Conservation (phyloP, 2,113 vertebrate species). For the Forbesichthys agassizii region DNA sequence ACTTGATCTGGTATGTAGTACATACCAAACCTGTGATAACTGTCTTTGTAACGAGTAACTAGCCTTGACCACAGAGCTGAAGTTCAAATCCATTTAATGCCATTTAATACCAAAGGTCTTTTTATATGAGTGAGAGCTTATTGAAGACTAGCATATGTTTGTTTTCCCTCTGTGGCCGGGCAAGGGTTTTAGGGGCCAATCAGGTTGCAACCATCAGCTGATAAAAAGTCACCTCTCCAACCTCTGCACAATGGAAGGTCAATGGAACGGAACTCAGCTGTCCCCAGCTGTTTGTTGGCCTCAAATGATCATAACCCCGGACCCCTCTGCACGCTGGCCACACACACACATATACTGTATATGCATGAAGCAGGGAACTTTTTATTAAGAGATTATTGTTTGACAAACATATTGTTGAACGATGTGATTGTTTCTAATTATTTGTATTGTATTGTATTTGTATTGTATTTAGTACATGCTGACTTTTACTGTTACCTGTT, state of each 20-base stretch:
- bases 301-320: constrained; percentile 44
- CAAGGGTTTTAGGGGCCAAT: constrained; percentile 44
- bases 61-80: constrained; percentile 43
- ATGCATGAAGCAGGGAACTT: too few species aligned
- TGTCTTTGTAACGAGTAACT: constrained; percentile 21
- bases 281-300: constrained; percentile 35
- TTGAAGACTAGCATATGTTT: constrained; percentile 60
- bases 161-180: constrained; percentile 50
- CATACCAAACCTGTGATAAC: not conserved
- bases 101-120: constrained; percentile 38
- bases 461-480: too few species aligned
- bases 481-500: too few species aligned
- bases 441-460: too few species aligned
- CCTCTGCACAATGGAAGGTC: constrained; percentile 59
- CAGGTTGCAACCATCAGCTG: constrained; percentile 34
- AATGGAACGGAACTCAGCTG: constrained; percentile 45
- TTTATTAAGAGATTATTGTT: too few species aligned
- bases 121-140: constrained; percentile 39
- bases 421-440: too few species aligned
- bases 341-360: constrained; percentile 15
- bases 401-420: too few species aligned
- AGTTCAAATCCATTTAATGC: constrained; percentile 60
- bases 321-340: constrained; percentile 33
- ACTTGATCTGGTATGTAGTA: not conserved
- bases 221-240: constrained; percentile 43